Base-by-base conservation (phyloP, 37 sponge, comb jelly and placozoan species). In the Tethya wilhelma region DNA sequence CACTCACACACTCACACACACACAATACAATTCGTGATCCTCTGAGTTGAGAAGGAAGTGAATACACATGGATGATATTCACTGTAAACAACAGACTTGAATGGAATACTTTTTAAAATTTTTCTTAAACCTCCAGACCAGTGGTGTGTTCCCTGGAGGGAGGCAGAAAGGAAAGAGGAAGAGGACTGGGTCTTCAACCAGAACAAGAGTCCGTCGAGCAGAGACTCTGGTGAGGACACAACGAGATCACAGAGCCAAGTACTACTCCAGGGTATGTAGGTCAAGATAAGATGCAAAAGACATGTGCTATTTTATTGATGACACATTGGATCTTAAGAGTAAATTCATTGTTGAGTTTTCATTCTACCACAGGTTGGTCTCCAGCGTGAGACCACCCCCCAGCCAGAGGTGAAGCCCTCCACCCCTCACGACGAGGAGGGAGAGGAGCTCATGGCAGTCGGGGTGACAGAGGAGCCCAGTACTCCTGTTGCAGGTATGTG, bases 251-350 rank as follows among this genome's bases (percentile, higher is more conserved):
- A 60, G 92, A 37, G 84, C 82, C 38, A 86, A 78, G 68, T 86
- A 78, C 59, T 91, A 91, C 56, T 71, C 71, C 28, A 80, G 72
- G 79, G 92, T 86, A 59, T 38, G 64, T 74, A 36, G 0, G 68
- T 33, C 2, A 62, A 23, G 14, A 62, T 2, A 5, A 32, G 9
- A 46, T 74, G 74, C 34, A 6, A 33, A n/a, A 6, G 23, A 9
- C 37, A 68, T 68, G 38, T 37, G 12, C 63, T 60, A 23, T 25
- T 12, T 6, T n/a, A 25, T 17, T 17, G 7, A 23, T 17, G 6
- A n/a, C 28, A 23, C 28, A 60, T 60, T 6, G 7, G 28, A 6
- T 25, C 63, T 25, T 70, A 28, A 66, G 7, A 20, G 67, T 34
- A 33, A 23, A 29, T 60, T 8, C 25, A 7, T 39, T 29, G n/a